A percentile compares a stretch with the other conserved stretches of the same genome.
Conservation (phyloP, 2,797 vertebrate species). For the Poeciliopsis presidionis region DNA sequence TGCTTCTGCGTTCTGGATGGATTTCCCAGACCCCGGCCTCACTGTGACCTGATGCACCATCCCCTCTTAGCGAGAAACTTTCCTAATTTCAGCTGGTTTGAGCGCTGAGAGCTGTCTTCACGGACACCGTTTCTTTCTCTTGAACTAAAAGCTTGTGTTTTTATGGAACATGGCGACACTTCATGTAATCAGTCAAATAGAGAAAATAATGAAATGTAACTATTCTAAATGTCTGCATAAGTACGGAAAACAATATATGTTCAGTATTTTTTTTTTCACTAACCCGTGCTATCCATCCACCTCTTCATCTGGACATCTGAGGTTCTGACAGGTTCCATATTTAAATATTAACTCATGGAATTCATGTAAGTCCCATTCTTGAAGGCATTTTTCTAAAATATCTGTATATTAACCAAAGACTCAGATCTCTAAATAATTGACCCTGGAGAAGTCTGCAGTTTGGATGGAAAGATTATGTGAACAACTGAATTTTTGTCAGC, state of each 20-base stretch:
- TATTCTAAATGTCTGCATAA: neutral
- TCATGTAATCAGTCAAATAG: neutral
- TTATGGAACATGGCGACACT: neutral
- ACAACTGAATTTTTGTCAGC: neutral
- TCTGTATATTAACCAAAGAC: neutral
- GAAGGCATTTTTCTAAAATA: neutral
- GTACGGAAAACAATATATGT: neutral
- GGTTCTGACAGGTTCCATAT: neutral
- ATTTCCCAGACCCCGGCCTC: slow-evolving; percentile 43
- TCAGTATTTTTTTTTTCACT: neutral
- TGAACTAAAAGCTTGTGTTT: neutral
- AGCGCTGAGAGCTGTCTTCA: neutral
- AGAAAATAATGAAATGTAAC: neutral
- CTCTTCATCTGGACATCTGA: neutral
- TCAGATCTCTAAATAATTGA: neutral
- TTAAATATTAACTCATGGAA: neutral
- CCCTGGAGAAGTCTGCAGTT: neutral
- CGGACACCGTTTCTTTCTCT: neutral
- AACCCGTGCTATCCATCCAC: neutral
- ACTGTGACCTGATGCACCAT: slow-evolving; percentile 27
- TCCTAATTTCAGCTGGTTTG: neutral
- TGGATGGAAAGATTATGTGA: neutral
- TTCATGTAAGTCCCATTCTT: neutral
- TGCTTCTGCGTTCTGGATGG: slow-evolving; percentile 51
- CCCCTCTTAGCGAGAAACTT: neutral